Evolutionary conservation across 2,888 invertebrate species (phyloP).

Genomic region (Panzeria rudis): DNA sequence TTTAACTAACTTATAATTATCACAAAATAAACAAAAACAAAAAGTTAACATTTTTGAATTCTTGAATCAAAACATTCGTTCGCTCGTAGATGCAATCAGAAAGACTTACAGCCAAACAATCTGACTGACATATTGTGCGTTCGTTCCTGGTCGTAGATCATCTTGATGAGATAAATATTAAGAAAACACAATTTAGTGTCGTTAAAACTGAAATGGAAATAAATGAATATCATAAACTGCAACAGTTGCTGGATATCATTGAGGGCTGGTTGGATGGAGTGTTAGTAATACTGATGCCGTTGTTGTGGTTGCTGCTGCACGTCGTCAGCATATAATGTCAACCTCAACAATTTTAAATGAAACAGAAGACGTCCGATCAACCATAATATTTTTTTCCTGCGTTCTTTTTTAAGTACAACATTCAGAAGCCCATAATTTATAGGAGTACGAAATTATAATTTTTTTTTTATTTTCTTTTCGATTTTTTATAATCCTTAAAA

Average conservation of each 20-base stretch:
- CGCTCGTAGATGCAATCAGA: background rate
- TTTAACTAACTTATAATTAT: constrained; percentile 68
- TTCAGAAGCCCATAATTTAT: constrained; percentile 63
- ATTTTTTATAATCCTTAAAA: constrained; percentile 68
- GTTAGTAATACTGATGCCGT: constrained; percentile 11
- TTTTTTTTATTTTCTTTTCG: constrained; percentile 52
- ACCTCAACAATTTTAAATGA: constrained; percentile 48
- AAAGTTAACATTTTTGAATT: constrained; percentile 29
- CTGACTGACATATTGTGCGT: constrained; percentile 47
- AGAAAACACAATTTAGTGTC: constrained; percentile 66
- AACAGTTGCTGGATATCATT: constrained; percentile 63
- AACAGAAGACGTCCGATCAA: constrained; percentile 55
- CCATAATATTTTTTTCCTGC: constrained; percentile 21
- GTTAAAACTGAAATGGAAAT: constrained; percentile 46
- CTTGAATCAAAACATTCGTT: constrained; percentile 27
- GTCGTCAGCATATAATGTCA: constrained; percentile 67
- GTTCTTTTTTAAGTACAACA: constrained; percentile 12
- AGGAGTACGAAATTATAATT: constrained; percentile 43
- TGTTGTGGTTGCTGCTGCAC: constrained; percentile 45
- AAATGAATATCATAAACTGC: constrained; percentile 47
- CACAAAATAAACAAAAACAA: constrained; percentile 68
- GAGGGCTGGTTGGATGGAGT: constrained; percentile 34
- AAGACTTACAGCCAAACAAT: background rate
- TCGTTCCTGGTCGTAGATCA: constrained; percentile 57
- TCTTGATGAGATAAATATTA: constrained; percentile 71